These are phyloP conservation scores for Chloropsis hardwickii DNA, from an alignment of 2,113 vertebrate genomes.

Conservation along the genomic window DNA sequence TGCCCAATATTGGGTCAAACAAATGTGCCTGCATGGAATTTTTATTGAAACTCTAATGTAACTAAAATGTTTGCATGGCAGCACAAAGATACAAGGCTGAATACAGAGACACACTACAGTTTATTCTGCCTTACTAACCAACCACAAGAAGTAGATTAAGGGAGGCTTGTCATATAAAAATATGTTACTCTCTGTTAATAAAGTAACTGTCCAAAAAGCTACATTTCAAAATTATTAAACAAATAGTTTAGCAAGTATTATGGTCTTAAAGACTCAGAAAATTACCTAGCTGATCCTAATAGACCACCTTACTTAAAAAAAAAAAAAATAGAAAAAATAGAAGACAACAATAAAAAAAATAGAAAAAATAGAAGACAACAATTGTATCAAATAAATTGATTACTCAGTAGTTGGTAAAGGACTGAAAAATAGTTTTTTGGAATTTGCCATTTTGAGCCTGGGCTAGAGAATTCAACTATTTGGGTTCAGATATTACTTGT, in stretches of 20 bases:
- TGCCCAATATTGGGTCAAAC: not conserved
- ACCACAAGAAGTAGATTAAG: not conserved
- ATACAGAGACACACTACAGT: not conserved
- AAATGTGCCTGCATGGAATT: not conserved
- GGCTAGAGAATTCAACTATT: not conserved
- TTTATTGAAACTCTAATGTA: not conserved
- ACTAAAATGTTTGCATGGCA: not conserved
- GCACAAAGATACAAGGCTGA: not conserved
- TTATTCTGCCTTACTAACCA: not conserved
- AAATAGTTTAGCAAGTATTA: not conserved
- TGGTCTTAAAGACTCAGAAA: not conserved
- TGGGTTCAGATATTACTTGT: not conserved
- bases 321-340: no score
- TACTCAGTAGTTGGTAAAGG: not conserved
- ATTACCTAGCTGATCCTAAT: not conserved
- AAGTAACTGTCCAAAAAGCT: not conserved
- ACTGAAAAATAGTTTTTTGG: not conserved
- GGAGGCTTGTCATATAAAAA: not conserved
- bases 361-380: not conserved
- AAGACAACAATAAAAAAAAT: not conserved
- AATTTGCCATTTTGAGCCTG: not conserved
- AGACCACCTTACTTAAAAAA: not conserved
- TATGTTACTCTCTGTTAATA: not conserved
- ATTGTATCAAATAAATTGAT: not conserved
- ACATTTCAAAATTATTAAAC: not conserved